Evolutionary conservation across 2,888 invertebrate genomes (phyloP), one percentile per base, ranked within the genome.

Genomic region (Steinernema carpocapsae): DNA sequence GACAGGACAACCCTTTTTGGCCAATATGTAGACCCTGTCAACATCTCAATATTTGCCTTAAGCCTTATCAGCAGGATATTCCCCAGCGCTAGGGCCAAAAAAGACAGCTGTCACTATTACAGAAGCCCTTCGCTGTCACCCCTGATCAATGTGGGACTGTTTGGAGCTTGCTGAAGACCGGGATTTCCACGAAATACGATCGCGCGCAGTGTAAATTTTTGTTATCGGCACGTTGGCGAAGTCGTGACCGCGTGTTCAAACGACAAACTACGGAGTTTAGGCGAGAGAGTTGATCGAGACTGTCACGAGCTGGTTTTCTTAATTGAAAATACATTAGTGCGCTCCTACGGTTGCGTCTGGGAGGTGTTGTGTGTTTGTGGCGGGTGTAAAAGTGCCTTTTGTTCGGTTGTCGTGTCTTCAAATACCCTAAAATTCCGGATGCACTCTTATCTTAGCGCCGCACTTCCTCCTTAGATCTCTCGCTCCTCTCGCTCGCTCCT

Each of bases 21-120:
- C 37, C 37, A 6, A 37, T 37, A 6, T 37, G 37, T 37, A 6
- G 10, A 37, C 37, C 37, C 10, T 37, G 37, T 37, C 37, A 37
- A 37, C 37, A 37, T 3, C 3, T 37, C 37, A 37, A 37, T 37
- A 37, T 37, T 37, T 37, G 37, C 37, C 4, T 37, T 37, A 37
- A 3, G 4, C 10, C 37, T 37, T 37, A 37, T 37, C 37, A 37
- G 4, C 37, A 3, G 37, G 37, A 37, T 37, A 37, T 37, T 37
- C 37, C 10, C 37, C 37, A 37, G 37, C 37, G 37, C 37, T 37
- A 37, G 37, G 37, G 37, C 37, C 37, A 10, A 3, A 37, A 37
- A 37, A 37, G 56, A 22, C 64, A 64, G 64, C 64, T 64, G 64
- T 64, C 64, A 17, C 64, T 12, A 32, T 64, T 32, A 29, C 64